Evolutionary conservation across 2,797 vertebrate genomes (phyloP), one percentile per base, ranked within the genome.

Genomic region (Acanthurus tractus): DNA sequence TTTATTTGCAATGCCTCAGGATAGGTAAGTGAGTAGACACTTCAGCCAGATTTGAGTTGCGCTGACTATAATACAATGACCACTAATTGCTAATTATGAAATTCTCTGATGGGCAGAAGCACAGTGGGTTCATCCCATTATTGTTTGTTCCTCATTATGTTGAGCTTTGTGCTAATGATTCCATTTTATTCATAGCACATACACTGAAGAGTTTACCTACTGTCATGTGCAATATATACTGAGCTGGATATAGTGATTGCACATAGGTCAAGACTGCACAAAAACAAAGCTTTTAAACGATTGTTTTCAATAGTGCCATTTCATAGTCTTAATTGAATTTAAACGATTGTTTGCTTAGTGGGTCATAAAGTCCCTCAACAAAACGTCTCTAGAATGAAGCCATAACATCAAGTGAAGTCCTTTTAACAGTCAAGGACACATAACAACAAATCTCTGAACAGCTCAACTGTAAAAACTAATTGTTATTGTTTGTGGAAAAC

Each of bases 321-420:
- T 90, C 63, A 87, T 57, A 78, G 87, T 83, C 88, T 87, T 92
- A 92, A 93, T 92, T 94, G 90, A 93, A 92, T 93, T 91, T 90
- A 92, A 94, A 93, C 83, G 86, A 90, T 92, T 92, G 89, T 93
- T 92, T 93, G 88, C 86, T 90, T 74, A 76, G 85, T 81, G 82
- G 83, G 75, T 89, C 87, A 88, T 90, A 87, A 93, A 91, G 87
- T 89, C 82, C 83, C 68, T 78, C 74, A 82, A 87, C 82, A 68
- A 87, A 91, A 90, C 83, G 75, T 78, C 61, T 87, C 45, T 59
- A 49, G 65, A 91, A 92, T 87, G 81, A 82, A 76, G 88, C 82
- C 65, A 84, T 93, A 89, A 89, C 92, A 89, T 89, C 82, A 83
- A 90, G 85, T 70, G 57, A 89, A 90, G 90, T 89, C 88, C 89